These are phyloP conservation scores for Gulo gulo DNA, from an alignment of 2,113 vertebrate species.

Conservation along the genomic window DNA sequence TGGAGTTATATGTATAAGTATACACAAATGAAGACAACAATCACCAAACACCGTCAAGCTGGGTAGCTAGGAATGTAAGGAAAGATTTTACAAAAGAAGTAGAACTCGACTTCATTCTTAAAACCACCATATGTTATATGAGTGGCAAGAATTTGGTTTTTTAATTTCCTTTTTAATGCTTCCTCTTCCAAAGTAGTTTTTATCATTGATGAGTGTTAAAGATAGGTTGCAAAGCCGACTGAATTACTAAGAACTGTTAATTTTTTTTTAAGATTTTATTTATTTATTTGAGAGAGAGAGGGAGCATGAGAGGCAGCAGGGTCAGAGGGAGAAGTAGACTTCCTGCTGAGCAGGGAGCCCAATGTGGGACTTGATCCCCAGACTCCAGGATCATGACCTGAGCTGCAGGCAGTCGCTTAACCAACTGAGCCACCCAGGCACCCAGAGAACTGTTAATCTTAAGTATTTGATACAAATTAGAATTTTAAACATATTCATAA, in stretches of 20 bases:
- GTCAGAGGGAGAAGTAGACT: too few species aligned
- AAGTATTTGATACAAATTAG: not conserved
- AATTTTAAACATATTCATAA: not conserved
- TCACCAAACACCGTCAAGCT: not conserved
- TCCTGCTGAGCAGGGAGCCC: too few species aligned
- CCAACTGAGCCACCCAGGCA: too few species aligned
- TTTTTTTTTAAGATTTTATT: too few species aligned
- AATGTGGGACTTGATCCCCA: too few species aligned
- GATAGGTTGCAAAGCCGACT: not conserved
- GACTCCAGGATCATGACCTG: too few species aligned
- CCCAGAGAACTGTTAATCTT: not conserved
- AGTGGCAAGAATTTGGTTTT: not conserved
- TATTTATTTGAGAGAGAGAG: too few species aligned
- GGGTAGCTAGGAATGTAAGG: not conserved
- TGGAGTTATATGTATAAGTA: not conserved
- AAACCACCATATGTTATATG: not conserved
- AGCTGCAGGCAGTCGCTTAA: too few species aligned
- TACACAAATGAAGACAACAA: not conserved
- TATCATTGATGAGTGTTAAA: not conserved
- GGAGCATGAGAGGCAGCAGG: too few species aligned
- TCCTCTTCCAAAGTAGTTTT: constrained; percentile 14
- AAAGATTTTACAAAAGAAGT: not conserved
- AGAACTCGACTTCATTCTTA: not conserved
- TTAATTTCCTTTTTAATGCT: constrained; percentile 24
- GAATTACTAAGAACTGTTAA: not conserved